Base-by-base conservation (phyloP, 2,113 vertebrate species). In the Anthoscopus minutus region DNA sequence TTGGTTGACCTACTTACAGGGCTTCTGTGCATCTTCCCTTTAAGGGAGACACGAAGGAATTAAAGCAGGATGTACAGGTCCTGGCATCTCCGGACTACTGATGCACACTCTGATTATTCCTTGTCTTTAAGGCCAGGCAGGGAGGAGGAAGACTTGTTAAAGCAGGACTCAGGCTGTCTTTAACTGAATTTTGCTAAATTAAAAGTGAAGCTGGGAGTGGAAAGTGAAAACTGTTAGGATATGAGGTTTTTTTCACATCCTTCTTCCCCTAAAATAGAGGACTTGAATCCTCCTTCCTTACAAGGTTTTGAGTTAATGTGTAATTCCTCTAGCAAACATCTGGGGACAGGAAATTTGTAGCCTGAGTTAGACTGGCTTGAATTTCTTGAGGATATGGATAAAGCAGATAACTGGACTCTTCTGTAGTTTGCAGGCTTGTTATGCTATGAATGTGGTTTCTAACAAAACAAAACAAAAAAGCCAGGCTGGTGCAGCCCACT, bases 1-100 rank as follows among this genome's bases (percentile, higher is more conserved):
- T 93, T 90, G 81, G 70, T 76, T 94, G 95, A 92, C 95, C 91
- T 97, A 96, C 64, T 94, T 97, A 50, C 6, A 54, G 70, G 8
- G 73, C 66, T 89, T 6, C 73, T 47, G 18, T 86, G 40, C 70
- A 85, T 85, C 77, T 82, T 93, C 23, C n/a, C 62, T 85, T 76
- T 40, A 78, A 94, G 77, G 81, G 66, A 87, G 57, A 22, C 37
- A 30, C 0, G 0, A 44, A 44, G 45, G 65, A 86, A 30, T 89
- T 83, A 69, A 91, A 92, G 61, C 56, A 83, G 69, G 51, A 9
- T 61, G 40, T 62, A 7, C 64, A 81, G 77, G 40, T 45, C 60
- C 78, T 0, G 4, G 48, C 66, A 35, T 77, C 40, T 77, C 69
- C 0, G 0, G 15, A 24, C 24, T 50, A 5, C 40, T 44, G 38